Evolutionary conservation across 2,797 vertebrate genomes (phyloP).

Genomic region (Phylloscopus collybita): DNA sequence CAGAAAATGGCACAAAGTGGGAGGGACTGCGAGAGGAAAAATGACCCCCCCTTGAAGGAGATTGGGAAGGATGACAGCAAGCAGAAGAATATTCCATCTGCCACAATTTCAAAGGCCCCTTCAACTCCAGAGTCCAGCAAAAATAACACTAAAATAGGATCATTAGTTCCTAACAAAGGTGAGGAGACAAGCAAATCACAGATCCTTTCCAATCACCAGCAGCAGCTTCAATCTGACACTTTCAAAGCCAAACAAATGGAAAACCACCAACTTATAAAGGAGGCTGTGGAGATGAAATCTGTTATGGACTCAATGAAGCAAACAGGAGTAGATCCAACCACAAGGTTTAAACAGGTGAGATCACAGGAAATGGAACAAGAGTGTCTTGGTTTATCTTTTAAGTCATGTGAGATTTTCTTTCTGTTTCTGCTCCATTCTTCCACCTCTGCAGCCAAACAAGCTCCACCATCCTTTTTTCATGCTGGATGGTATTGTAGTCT

Average conservation of each 20-base stretch:
- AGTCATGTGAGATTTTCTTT: background rate
- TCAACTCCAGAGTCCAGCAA: constrained; percentile 84
- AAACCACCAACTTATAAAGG: constrained; percentile 92
- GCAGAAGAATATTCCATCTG: constrained; percentile 82
- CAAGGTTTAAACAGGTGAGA: constrained; percentile 98
- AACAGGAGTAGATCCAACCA: constrained; percentile 95
- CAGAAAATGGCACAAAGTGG: constrained; percentile 84
- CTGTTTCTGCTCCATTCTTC: background rate
- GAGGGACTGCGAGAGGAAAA: constrained; percentile 82
- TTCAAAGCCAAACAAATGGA: constrained; percentile 88
- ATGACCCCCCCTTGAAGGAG: constrained; percentile 80
- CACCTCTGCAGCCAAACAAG: background rate
- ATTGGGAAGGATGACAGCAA: constrained; percentile 86
- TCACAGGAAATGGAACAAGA: background rate
- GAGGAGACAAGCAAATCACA: constrained; percentile 87
- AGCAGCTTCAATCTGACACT: constrained; percentile 83
- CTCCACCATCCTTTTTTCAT: background rate
- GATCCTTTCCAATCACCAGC: constrained; percentile 85
- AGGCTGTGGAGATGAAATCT: constrained; percentile 95
- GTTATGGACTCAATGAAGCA: constrained; percentile 96
- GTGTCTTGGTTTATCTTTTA: background rate
- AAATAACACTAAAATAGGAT: constrained; percentile 86
- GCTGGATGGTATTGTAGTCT: background rate
- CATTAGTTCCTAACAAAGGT: constrained; percentile 83
- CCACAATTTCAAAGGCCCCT: constrained; percentile 89